A percentile compares a stretch with the other conserved stretches of the same genome.
Conservation (phyloP, 2,113 vertebrate species). For the Hippolais icterina region DNA sequence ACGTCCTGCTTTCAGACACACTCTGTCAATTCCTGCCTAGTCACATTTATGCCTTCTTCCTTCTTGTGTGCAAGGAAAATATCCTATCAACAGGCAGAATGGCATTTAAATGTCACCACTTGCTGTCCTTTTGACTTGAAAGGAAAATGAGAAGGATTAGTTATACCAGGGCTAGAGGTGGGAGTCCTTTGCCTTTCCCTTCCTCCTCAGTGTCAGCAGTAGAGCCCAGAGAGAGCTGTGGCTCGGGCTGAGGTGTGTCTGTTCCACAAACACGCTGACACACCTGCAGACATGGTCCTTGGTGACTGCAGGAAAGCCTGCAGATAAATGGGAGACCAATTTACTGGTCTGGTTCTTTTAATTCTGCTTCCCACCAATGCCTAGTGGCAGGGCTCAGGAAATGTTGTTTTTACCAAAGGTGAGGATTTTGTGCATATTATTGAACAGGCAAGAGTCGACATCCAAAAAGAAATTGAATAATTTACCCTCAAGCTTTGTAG, state of each 20-base stretch:
- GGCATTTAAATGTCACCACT: background rate
- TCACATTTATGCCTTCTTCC: background rate
- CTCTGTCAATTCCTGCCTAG: background rate
- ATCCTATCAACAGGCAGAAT: background rate
- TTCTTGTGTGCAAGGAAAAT: background rate
- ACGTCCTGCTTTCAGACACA: background rate
- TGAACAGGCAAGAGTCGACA: background rate
- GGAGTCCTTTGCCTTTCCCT: background rate
- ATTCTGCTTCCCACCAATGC: background rate
- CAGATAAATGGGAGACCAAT: background rate
- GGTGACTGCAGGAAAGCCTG: background rate
- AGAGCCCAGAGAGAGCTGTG: background rate
- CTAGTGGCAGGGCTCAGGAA: background rate
- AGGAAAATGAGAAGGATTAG: background rate
- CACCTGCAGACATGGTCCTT: fast-evolving
- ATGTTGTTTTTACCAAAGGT: background rate
- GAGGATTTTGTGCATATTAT: background rate
- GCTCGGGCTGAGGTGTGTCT: fast-evolving
- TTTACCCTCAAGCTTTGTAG: background rate
- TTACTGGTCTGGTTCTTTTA: background rate
- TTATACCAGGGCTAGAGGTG: background rate
- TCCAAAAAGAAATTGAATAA: background rate
- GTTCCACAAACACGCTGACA: background rate
- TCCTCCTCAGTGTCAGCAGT: background rate
- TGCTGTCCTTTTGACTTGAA: background rate